Evolutionary conservation across 2,113 vertebrate species (phyloP), one percentile per base, ranked within the genome.

Genomic region (Dryoscopus gambensis): DNA sequence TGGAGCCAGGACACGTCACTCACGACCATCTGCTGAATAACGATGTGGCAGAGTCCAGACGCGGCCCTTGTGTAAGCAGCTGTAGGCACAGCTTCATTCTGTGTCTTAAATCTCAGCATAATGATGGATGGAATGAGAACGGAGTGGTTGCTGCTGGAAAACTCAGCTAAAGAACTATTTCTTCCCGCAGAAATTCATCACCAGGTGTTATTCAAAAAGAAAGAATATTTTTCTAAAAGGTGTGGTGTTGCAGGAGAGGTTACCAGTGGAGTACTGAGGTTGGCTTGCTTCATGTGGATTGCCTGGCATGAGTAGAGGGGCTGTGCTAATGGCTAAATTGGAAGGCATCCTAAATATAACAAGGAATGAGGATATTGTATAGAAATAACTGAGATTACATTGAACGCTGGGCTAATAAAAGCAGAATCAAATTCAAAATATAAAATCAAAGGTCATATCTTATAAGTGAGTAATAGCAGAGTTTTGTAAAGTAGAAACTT

Each of bases 311-410:
- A 60, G 30, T 33, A 75, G 57, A 63, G 21, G 35, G 64, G 23
- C 64, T 82, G 64, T 63, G 87, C 76, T 93, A 60, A 70, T 60
- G 90, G 31, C 74, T 87, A 52, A 75, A 64, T 68, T 91, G 87
- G 78, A 84, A 94, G 39, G 69, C 44, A 78, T 89, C 87, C 78
- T 76, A 84, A 93, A 90, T 94, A 89, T 37, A 91, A 52, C 55
- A 78, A 68, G 60, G 69, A 89, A 78, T 94, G 55, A 59, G 84
- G 93, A 70, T 94, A 42, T 78, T 78, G 40, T 78, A 71, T 68
- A 60, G 78, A 91, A 97, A 93, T 90, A 93, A 76, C 49, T 71
- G 65, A 87, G 62, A 63, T 75, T 87, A 59, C 6, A 0, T 84
- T 71, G 81, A 75, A 73, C 86, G 55, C 39, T 71, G 74, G 81